Conservation (phyloP, 2,113 vertebrate species). For the Engystomops pustulosus region DNA sequence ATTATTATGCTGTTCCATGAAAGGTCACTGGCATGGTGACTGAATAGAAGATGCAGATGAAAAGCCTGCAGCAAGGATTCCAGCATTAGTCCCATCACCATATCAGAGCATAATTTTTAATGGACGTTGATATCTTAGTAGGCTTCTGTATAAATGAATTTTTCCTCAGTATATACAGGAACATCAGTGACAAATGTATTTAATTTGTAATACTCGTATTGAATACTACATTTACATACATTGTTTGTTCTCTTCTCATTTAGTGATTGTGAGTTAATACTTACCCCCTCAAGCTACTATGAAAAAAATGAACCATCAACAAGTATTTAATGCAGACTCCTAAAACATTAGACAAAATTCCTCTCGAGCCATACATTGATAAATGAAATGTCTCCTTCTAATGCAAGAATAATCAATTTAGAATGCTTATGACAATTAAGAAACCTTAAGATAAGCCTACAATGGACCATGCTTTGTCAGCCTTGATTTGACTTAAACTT, state of each 20-base stretch:
- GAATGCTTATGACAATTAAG: constrained; percentile 97
- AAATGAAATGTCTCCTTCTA: constrained; percentile 87
- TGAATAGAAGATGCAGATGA: not conserved
- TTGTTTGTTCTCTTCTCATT: constrained; percentile 73
- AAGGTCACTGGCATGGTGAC: not conserved
- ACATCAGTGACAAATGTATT: constrained; percentile 39
- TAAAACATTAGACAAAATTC: constrained; percentile 84
- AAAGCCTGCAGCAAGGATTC: not conserved
- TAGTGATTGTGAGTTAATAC: constrained; percentile 78
- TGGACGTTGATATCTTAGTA: not conserved
- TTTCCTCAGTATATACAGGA: not conserved
- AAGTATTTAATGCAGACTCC: constrained; percentile 79
- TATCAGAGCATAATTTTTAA: not conserved
- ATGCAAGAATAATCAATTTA: constrained; percentile 91
- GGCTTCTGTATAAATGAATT: not conserved
- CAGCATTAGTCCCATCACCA: not conserved
- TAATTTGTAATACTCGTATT: constrained; percentile 26
- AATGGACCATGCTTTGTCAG: constrained; percentile 90
- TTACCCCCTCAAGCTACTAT: constrained; percentile 81
- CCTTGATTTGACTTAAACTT: constrained; percentile 94
- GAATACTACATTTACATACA: constrained; percentile 77
- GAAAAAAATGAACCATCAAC: constrained; percentile 78
- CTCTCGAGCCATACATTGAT: constrained; percentile 83
- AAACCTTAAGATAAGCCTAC: constrained; percentile 81
- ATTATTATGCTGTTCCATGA: not conserved